A percentile compares a stretch with the other conserved stretches of the same genome.
Evolutionary conservation across 2,888 invertebrate species (phyloP).

Genomic region (Merodon equestris): DNA sequence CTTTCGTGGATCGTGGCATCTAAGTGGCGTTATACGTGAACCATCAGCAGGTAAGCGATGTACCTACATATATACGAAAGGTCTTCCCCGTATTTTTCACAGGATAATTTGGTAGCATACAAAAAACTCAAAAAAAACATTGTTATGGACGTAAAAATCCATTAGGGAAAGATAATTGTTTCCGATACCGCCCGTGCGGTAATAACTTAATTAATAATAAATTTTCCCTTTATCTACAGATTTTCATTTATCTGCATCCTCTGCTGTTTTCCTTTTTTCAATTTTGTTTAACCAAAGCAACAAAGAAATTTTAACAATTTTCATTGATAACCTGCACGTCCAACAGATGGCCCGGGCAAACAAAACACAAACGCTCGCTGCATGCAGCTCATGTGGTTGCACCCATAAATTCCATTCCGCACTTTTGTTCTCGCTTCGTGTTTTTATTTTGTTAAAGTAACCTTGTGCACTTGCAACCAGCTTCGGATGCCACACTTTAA

Average conservation of each 20-base stretch:
- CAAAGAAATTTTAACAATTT: too few relatives aligned
- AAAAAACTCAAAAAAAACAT: too few relatives aligned
- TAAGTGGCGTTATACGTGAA: too few relatives aligned
- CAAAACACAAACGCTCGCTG: not conserved
- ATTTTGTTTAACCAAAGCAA: not conserved
- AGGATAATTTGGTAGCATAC: too few relatives aligned
- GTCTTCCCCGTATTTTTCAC: too few relatives aligned
- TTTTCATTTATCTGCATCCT: slow-evolving; percentile 45
- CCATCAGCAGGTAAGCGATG: too few relatives aligned
- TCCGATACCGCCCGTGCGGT: too few relatives aligned
- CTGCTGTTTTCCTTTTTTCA: slow-evolving; percentile 15
- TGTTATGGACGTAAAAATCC: too few relatives aligned
- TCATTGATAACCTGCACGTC: not conserved
- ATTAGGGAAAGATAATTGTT: too few relatives aligned
- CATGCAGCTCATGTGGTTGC: slow-evolving; percentile 1
- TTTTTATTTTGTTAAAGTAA: slow-evolving; percentile 10
- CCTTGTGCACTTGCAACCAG: slow-evolving; percentile 31
- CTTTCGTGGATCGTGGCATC: too few relatives aligned
- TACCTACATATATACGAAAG: too few relatives aligned
- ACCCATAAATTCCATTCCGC: not conserved
- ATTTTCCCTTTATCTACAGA: not conserved
- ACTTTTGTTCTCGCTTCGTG: not conserved
- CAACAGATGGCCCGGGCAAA: slow-evolving; percentile 14
- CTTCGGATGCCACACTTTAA: slow-evolving; percentile 11
- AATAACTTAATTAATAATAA: slow-evolving; percentile 13